Conservation (phyloP, 2,797 vertebrate species). For the Sebastes itinus region DNA sequence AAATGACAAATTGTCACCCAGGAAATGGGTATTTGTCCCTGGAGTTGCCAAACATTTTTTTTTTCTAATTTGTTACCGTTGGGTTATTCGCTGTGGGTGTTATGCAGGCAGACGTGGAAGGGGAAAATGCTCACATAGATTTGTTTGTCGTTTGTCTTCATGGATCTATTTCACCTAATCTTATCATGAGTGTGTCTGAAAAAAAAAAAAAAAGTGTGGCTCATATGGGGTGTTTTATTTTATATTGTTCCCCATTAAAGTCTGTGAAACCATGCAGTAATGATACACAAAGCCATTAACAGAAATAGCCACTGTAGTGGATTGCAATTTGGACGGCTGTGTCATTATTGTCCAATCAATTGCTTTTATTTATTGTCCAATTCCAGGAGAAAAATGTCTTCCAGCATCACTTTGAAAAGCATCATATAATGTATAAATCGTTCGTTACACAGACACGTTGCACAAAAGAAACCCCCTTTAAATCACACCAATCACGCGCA, state of each 20-base stretch:
- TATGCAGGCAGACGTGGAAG: background rate
- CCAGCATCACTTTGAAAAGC: background rate
- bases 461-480: background rate
- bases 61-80: background rate
- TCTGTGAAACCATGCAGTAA: background rate
- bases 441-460: background rate
- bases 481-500: background rate
- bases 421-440: background rate
- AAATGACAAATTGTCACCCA: conserved; percentile 71
- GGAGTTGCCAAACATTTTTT: conserved; percentile 20
- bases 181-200: background rate
- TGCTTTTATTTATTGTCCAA: background rate
- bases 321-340: background rate
- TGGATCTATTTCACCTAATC: background rate
- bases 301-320: background rate
- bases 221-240: background rate
- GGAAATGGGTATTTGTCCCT: conserved; percentile 47
- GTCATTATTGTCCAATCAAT: conserved; percentile 13
- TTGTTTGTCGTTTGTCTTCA: background rate
- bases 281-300: background rate
- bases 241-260: background rate
- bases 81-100: conserved; percentile 1
- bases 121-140: background rate
- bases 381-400: background rate
- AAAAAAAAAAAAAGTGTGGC: background rate